phyloP scores from a whole-genome alignment of 2,113 vertebrate species.

The Rhinoptilus africanus region DNA sequence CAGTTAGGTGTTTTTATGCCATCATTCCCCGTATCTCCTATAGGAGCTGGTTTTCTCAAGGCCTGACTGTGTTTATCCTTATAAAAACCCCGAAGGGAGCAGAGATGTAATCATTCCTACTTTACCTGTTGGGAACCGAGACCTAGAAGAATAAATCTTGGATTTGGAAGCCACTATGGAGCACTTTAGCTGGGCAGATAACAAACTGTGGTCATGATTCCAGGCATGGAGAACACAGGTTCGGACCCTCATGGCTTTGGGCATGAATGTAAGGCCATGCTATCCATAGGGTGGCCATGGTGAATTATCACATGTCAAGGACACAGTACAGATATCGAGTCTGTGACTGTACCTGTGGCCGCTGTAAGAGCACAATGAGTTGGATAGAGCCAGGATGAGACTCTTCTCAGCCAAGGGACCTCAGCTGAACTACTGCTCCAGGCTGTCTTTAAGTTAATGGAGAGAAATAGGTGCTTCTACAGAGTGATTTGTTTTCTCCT shows the following conservation, averaged over 20 bases:
- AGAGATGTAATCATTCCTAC: background rate
- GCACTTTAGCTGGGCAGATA: background rate
- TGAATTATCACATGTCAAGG: background rate
- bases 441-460: slow-evolving; percentile 27
- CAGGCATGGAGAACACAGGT: background rate
- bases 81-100: background rate
- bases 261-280: background rate
- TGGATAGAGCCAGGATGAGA: background rate
- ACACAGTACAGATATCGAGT: accelerated
- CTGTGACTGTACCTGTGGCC: background rate
- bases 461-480: slow-evolving; percentile 6
- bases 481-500: slow-evolving; percentile 16
- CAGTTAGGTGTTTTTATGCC: slow-evolving; percentile 6
- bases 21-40: background rate
- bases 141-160: background rate
- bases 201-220: background rate
- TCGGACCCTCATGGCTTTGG: background rate
- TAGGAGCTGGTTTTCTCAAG: background rate
- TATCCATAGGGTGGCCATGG: background rate
- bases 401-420: background rate
- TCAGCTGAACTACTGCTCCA: background rate
- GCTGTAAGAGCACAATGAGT: background rate
- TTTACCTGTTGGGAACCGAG: background rate
- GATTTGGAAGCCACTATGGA: background rate
- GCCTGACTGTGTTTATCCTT: background rate